Base-by-base conservation (phyloP, 2,797 vertebrate species). In the Lepilemur ruficaudatus region DNA sequence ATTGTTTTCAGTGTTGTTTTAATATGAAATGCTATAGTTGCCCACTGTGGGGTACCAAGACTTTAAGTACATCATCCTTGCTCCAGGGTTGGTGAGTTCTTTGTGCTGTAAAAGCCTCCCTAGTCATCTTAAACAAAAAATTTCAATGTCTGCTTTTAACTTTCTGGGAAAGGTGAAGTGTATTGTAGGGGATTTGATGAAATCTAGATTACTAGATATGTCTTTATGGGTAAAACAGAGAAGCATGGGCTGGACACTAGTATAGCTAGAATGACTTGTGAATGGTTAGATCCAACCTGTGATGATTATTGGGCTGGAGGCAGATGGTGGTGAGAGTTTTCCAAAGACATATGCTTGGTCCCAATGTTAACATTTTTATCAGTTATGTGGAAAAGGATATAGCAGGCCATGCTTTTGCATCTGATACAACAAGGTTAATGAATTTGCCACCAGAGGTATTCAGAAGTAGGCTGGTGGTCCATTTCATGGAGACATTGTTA, bases 391-490 rank as follows among this genome's bases (percentile, higher is more conserved):
- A 55, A 46, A 91, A 92, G 67, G 7, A 48, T 81, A 25, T 78
- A 81, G 23, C 55, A 76, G 61, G 63, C 1, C 13, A 41, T 35
- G 46, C 5, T 43, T 94, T 89, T 55, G 7, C 20, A 93, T 85
- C 55, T 65, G 63, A 90, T 70, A 46, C 14, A 92, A 11, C 5
- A 46, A 11, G 23, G 5, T 81, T 89, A 61, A 69, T 93, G 50
- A 92, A 67, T 91, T 96, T 93, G 35, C 35, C 52, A 75, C 10
- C 61, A 85, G 63, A 97, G 32, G 5, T 94, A 28, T 41, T 86
- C 70, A 82, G 86, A 89, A 95, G 7, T 55, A 38, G 11, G 5
- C 43, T 73, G 8, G 23, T 70, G 13, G n/a, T 67, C 12, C 12
- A 91, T 46, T 79, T 76, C 67, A 72, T 69, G 9, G 41, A n/a